Evolutionary conservation across 2,888 invertebrate genomes (phyloP).

Genomic region (Timema cristinae): DNA sequence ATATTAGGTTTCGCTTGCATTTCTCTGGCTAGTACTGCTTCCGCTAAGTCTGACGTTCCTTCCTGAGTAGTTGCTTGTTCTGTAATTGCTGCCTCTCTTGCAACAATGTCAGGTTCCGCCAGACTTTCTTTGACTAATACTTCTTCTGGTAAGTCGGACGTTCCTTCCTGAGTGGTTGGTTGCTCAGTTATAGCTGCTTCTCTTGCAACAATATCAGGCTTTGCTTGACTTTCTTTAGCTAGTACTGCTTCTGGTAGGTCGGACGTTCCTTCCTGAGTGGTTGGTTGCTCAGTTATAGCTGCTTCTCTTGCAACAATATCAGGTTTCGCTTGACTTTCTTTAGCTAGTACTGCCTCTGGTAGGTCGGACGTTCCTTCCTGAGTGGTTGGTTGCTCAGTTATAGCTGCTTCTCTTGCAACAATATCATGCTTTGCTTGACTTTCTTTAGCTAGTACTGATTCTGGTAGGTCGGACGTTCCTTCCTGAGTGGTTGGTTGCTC

Average conservation of each 20-base stretch:
- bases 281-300: conserved; percentile 25
- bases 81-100: conserved; percentile 12
- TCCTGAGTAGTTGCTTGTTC: conserved; percentile 10
- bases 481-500: no score
- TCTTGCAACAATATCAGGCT: conserved; percentile 19
- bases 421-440: no score
- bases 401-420: no score
- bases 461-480: no score
- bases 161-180: conserved; percentile 19
- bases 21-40: not conserved
- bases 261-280: conserved; percentile 19
- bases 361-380: conserved; percentile 8
- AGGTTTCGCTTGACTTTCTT: conserved; percentile 18
- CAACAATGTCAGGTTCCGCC: conserved; percentile 19
- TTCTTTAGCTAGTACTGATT: no score
- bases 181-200: conserved; percentile 22
- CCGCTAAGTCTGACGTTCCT: conserved; percentile 12
- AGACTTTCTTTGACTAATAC: conserved; percentile 1
- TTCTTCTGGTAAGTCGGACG: conserved; percentile 18
- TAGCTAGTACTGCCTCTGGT: not conserved
- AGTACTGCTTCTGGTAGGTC: conserved; percentile 17
- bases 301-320: conserved; percentile 22
- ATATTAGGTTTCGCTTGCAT: conserved; percentile 16
- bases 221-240: conserved; percentile 22
- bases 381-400: not conserved